A percentile compares a stretch with the other conserved stretches of the same genome.
These are phyloP conservation scores for Xestia sexstrigata DNA, from an alignment of 2,888 invertebrate genomes.

Conservation along the genomic window DNA sequence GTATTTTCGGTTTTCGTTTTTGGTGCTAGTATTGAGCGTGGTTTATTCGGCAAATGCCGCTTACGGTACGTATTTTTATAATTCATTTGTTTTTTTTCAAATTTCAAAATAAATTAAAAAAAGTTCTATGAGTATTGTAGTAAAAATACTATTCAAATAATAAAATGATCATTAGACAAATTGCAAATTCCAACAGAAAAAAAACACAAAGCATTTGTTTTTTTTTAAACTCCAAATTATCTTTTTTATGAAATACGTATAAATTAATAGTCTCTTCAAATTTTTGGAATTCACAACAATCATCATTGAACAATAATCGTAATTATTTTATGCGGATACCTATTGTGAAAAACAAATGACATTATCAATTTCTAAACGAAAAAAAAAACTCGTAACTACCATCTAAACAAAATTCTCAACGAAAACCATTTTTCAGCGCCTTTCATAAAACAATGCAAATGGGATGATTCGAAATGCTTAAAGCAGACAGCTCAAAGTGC, in stretches of 20 bases:
- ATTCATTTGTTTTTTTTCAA: not conserved
- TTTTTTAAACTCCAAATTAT: not conserved
- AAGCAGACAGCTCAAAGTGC: slow-evolving; percentile 62
- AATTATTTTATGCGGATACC: not conserved
- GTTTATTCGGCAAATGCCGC: slow-evolving; percentile 46
- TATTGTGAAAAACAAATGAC: not conserved
- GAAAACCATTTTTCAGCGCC: slow-evolving; percentile 56
- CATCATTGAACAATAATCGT: not conserved
- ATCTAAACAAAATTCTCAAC: not conserved
- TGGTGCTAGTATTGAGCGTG: slow-evolving; percentile 41
- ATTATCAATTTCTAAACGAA: not conserved
- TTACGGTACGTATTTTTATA: slow-evolving; percentile 48
- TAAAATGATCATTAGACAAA: not conserved
- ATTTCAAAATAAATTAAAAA: too few species aligned
- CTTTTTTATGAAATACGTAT: not conserved
- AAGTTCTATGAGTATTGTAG: too few species aligned
- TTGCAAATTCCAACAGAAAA: not conserved
- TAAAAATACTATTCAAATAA: not conserved
- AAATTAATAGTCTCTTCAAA: too few species aligned
- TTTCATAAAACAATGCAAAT: slow-evolving; percentile 72
- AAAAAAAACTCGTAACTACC: not conserved
- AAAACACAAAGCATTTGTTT: not conserved
- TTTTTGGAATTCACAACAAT: not conserved
- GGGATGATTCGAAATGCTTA: slow-evolving; percentile 70
- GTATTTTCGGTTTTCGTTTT: slow-evolving; percentile 40